phyloP scores from a whole-genome alignment of 2,888 invertebrate genomes.

The Zootermopsis nevadensis region DNA sequence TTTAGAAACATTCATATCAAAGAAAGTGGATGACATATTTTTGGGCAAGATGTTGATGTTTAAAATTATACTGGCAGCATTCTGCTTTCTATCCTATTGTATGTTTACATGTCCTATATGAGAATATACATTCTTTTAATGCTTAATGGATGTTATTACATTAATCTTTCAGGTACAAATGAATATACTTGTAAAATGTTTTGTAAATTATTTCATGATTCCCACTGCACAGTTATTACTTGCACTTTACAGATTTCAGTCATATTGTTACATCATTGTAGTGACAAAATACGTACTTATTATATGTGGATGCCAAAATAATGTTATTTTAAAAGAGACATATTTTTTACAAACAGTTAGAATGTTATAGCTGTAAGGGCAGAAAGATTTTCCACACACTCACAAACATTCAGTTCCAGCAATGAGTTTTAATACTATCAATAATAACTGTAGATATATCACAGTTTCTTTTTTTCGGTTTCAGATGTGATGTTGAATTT shows the following conservation, averaged over 20 bases:
- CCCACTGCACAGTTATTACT: not conserved
- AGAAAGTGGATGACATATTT: slow-evolving; percentile 30
- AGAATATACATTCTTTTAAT: no score
- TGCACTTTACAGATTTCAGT: not conserved
- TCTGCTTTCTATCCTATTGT: not conserved
- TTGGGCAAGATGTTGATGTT: slow-evolving; percentile 26
- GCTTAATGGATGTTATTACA: not conserved
- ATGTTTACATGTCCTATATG: not conserved
- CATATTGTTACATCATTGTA: not conserved
- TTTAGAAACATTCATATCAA: slow-evolving; percentile 20
- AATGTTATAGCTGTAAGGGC: no score
- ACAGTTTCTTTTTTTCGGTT: no score
- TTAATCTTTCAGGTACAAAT: not conserved
- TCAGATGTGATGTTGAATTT: no score
- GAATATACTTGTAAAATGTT: slow-evolving; percentile 8
- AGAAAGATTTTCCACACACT: no score
- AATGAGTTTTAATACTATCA: no score
- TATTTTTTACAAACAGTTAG: no score
- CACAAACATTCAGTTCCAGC: no score
- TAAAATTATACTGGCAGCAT: not conserved
- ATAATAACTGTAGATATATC: no score
- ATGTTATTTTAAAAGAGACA: no score
- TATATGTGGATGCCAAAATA: no score
- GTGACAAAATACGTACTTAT: no score
- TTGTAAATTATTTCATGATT: not conserved